phyloP scores from a whole-genome alignment of 53 echinoderm and acorn worm genomes.

The Temnopleurus reevesii region DNA sequence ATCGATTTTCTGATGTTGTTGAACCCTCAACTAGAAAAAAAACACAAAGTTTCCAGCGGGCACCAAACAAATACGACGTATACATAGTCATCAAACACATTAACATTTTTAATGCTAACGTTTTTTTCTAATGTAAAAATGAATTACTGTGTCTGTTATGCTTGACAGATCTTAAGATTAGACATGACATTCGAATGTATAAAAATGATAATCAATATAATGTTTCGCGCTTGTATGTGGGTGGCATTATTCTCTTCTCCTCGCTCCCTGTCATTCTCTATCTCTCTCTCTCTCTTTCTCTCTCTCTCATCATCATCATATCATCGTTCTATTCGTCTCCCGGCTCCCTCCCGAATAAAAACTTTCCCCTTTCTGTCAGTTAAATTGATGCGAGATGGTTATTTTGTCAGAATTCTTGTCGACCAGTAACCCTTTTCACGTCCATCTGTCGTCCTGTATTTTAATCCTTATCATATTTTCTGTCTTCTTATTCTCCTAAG shows the following conservation, averaged over 20 bases:
- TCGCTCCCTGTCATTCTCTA: not conserved
- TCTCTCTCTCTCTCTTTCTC: not conserved
- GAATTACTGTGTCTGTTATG: too few species aligned
- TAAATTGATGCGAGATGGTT: not conserved
- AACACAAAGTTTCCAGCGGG: too few species aligned
- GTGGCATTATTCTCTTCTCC: not conserved
- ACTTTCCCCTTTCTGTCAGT: not conserved
- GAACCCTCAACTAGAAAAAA: too few species aligned
- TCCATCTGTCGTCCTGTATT: conserved; percentile 52
- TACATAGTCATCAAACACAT: too few species aligned
- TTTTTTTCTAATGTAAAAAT: too few species aligned
- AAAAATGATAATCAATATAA: too few species aligned
- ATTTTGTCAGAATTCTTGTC: not conserved
- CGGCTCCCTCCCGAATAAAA: not conserved
- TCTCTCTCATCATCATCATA: not conserved
- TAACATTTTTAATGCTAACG: too few species aligned
- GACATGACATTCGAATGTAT: too few species aligned
- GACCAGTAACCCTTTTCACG: conserved; percentile 10
- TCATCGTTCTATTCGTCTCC: not conserved
- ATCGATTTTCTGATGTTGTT: too few species aligned
- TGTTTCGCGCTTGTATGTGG: too few species aligned
- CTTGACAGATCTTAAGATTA: too few species aligned
- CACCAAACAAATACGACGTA: too few species aligned
- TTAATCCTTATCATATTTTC: conserved; percentile 29
- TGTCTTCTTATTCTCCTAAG: conserved; percentile 15